Evolutionary conservation across 2,888 invertebrate species (phyloP).

Genomic region (Meiosimyza platycephala): DNA sequence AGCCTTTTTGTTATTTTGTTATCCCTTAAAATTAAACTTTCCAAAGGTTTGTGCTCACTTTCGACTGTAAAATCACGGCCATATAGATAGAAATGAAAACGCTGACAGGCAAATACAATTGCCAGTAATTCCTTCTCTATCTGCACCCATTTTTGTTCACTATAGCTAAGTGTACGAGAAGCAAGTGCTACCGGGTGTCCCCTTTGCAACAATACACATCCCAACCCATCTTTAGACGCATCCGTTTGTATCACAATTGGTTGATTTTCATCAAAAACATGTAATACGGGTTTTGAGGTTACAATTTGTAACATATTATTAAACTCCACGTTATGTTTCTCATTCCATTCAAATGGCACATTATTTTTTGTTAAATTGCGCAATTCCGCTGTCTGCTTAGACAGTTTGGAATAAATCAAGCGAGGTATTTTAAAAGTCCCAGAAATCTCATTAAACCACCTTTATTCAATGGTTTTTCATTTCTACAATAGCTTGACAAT

Average conservation of each 20-base stretch:
- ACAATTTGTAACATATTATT: conserved; percentile 34
- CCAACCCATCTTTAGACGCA: conserved; percentile 40
- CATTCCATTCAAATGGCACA: neutral
- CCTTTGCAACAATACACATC: conserved; percentile 37
- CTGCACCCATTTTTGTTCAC: conserved; percentile 47
- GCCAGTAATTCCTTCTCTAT: conserved; percentile 50
- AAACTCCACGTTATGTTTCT: conserved; percentile 4
- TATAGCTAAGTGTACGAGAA: conserved; percentile 50
- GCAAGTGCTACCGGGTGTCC: conserved; percentile 45
- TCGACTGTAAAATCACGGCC: conserved; percentile 36
- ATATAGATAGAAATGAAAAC: conserved; percentile 56
- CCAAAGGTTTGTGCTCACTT: conserved; percentile 57
- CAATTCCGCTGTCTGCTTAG: neutral
- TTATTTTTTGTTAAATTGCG: neutral
- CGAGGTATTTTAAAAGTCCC: neutral
- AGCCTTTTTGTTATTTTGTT: too few species aligned
- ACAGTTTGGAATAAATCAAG: neutral
- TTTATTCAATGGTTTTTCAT: neutral
- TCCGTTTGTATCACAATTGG: conserved; percentile 34
- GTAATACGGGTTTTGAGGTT: conserved; percentile 27
- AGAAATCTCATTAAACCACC: neutral
- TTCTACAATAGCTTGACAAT: neutral
- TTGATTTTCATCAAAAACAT: conserved; percentile 27
- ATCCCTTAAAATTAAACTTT: conserved; percentile 50
- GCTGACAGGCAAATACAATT: conserved; percentile 55